Base-by-base conservation (phyloP, 2,888 invertebrate species). In the Lithophane ornitopus region DNA sequence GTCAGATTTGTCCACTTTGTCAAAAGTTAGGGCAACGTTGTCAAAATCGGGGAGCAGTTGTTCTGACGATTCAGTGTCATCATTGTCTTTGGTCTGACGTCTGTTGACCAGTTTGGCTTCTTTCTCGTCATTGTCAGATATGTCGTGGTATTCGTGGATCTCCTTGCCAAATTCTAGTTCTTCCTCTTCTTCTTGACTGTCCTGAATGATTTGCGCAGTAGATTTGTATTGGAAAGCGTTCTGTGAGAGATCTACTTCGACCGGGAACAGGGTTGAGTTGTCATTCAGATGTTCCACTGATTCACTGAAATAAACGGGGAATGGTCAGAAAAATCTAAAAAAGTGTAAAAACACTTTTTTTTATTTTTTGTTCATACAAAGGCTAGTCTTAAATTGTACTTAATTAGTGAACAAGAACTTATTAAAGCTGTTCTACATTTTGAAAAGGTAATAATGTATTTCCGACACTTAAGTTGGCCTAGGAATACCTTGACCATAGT, bases 211-310 rank as follows among this genome's bases (percentile, higher is more conserved):
- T 76, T 94, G 95, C 7, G 96, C 95, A 0, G 97, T 97, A 3
- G 97, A 97, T 93, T 98, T 98, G 90, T 99, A 99, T 87, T 99
- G 98, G 93, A 99, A 99, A 39, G 99, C 99, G 74, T 98, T 98
- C 87, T 98, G 98, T 1, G 98, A 98, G 12, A 99, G 97, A 94
- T 99, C 99, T 26, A 99, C 98, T 96, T 99, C 99, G 0, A 99
- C 99, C 0, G 99, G 99, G 93, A 99, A 99, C 3, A 99, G 96
- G 0, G 97, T 96, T 0, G 98, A 93, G 75, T 97, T 98, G 19
- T 98, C 98, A 67, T 98, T 97, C 88, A 99, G 96, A 66, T 98
- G 97, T 52, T 97, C 97, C 77, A 98, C 97, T 8, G 98, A 98
- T 88, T 98, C 98, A 68, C 97, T 97, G 94, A 3, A 89, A 81